Evolutionary conservation across 2,797 vertebrate genomes (phyloP).

Genomic region (Pipistrellus pipistrellus): DNA sequence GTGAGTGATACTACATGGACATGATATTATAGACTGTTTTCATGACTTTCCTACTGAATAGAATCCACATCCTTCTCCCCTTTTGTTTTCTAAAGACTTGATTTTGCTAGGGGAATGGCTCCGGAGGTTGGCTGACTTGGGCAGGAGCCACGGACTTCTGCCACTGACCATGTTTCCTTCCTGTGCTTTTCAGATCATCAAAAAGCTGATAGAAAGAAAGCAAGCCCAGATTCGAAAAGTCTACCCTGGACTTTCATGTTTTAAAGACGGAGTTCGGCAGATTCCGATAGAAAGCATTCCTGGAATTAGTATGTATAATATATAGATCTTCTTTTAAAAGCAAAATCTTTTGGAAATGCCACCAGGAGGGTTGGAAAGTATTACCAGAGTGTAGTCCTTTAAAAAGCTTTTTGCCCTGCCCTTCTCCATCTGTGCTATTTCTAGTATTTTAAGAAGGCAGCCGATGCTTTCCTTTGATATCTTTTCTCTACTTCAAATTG

Average conservation of each 20-base stretch:
- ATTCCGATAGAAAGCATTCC: slow-evolving; percentile 99
- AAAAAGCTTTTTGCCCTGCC: background rate
- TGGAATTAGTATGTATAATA: slow-evolving; percentile 98
- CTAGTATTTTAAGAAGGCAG: background rate
- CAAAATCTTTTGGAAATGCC: background rate
- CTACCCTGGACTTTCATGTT: slow-evolving; percentile 98
- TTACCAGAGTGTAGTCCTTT: background rate
- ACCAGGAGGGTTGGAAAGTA: slow-evolving; percentile 56
- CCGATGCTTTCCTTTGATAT: background rate
- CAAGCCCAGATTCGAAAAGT: slow-evolving; percentile 99
- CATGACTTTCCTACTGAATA: background rate
- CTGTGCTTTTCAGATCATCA: slow-evolving; percentile 94
- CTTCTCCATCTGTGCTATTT: background rate
- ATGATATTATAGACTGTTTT: background rate
- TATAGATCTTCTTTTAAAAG: slow-evolving; percentile 80
- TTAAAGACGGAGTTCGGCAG: slow-evolving; percentile 98
- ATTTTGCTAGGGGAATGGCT: slow-evolving; percentile 7
- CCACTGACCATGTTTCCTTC: slow-evolving; percentile 37
- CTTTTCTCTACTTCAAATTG: background rate
- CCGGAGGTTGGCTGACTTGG: background rate
- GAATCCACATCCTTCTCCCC: background rate
- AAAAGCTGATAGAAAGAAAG: slow-evolving; percentile 99
- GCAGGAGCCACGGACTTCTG: background rate
- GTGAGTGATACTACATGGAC: background rate
- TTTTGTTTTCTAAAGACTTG: background rate